Evolutionary conservation across 2,888 invertebrate species (phyloP), one percentile per base, ranked within the genome.

Genomic region (Cataglyphis altisquamis): DNA sequence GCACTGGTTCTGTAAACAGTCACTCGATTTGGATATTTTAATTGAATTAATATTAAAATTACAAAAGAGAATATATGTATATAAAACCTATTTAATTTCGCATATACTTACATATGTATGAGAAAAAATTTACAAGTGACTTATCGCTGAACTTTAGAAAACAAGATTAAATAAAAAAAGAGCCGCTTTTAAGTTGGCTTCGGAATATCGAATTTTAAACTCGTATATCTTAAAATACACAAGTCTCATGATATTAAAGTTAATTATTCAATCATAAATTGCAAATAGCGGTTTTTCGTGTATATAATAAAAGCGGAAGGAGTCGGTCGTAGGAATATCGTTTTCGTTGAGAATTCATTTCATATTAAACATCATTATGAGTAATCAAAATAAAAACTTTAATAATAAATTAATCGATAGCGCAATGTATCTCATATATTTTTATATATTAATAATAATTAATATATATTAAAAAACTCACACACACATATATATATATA

Each of bases 1-100:
- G 8, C 48, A 88, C 90, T 64, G 90, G 88, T 82, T 90, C 94
- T 94, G 92, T 73, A 88, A 57, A 78, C 41, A 45, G 18, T 60
- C 8, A 36, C 29, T 77, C 21, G 18, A 25, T 29, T n/a, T 45
- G 41, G n/a, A 15, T 41, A 39, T 70, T 21, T 41, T 39, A 62
- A 48, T 3, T 36, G n/a, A 48, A 48, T 29, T 25, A 32, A 32
- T 32, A 48, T 48, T 39, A 39, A 29, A 29, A 21, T 21, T 21
- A 21, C 21, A 21, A 21, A 21, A 21, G 21, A 21, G 21, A 21
- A 0, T 21, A 21, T 21, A 10, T 21, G 15, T 21, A 55, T 29
- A 25, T 32, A 45, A 66, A 41, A 66, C 3, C 12, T 32, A 68
- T 68, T 52, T n/a, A 68, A 10, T 48, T 15, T 48, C 15, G 45